Evolutionary conservation across 2,797 vertebrate genomes (phyloP).

Genomic region (Otus scops): DNA sequence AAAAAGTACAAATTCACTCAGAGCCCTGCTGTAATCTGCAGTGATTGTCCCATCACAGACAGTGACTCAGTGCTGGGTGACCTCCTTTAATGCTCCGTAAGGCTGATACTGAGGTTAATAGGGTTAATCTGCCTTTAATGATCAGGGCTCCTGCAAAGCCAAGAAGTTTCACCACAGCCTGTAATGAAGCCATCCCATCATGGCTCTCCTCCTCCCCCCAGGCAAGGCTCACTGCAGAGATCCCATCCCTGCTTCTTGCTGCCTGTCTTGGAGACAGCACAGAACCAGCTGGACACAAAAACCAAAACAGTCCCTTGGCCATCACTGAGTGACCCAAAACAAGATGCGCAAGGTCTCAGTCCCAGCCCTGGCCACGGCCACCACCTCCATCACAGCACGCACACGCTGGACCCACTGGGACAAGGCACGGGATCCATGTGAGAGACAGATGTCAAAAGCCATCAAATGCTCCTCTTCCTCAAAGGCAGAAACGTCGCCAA

Average conservation of each 20-base stretch:
- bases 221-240: not conserved
- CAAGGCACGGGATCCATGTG: not conserved
- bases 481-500: accelerated
- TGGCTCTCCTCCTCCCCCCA: not conserved
- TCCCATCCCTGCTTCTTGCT: not conserved
- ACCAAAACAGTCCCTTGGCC: not conserved
- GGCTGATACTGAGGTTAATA: not conserved
- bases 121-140: not conserved
- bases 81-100: not conserved
- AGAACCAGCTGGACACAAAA: not conserved
- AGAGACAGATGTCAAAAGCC: not conserved
- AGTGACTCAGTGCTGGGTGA: not conserved
- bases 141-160: not conserved
- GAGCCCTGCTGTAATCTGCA: not conserved
- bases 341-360: not conserved
- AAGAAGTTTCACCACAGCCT: not conserved
- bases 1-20: not conserved
- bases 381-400: not conserved
- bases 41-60: not conserved
- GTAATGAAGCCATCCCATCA: not conserved
- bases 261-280: accelerated
- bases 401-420: not conserved
- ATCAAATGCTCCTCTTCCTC: not conserved
- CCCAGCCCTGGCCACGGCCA: accelerated
- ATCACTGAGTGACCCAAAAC: accelerated